phyloP scores from a whole-genome alignment of 2,797 vertebrate genomes.

The Hydrolagus colliei region DNA sequence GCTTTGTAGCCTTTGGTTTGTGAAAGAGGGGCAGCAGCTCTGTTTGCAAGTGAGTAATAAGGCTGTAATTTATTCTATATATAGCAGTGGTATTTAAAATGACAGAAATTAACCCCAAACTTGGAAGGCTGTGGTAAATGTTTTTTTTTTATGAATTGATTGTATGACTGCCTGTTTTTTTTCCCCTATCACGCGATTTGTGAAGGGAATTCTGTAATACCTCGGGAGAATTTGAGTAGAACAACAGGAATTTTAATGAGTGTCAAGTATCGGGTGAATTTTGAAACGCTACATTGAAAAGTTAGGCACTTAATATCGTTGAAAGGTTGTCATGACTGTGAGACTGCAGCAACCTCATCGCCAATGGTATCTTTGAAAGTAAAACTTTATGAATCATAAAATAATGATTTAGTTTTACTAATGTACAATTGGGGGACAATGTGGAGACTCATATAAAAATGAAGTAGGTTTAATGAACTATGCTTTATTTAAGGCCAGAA shows the following conservation, averaged over 20 bases:
- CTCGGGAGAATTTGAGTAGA: neutral
- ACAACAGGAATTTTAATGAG: neutral
- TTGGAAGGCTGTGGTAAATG: neutral
- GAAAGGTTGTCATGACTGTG: neutral
- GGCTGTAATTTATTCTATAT: neutral
- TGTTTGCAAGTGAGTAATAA: neutral
- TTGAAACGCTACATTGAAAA: neutral
- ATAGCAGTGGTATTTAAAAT: neutral
- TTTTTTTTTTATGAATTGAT: neutral
- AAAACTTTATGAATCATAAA: too few species aligned
- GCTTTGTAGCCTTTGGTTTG: neutral
- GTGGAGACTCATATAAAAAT: too few species aligned
- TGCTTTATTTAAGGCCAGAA: too few species aligned
- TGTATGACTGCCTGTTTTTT: neutral
- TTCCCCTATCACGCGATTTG: neutral
- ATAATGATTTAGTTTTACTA: too few species aligned
- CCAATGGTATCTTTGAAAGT: neutral
- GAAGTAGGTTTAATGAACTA: too few species aligned
- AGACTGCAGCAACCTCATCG: neutral
- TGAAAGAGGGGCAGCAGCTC: neutral
- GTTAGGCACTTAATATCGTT: neutral
- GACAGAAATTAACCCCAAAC: neutral
- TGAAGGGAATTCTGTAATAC: neutral
- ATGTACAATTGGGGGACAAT: too few species aligned
- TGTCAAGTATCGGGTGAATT: neutral